A percentile compares a stretch with the other conserved stretches of the same genome.
These are phyloP conservation scores for Parascotia fuliginaria DNA, from an alignment of 2,888 invertebrate species.

Conservation along the genomic window DNA sequence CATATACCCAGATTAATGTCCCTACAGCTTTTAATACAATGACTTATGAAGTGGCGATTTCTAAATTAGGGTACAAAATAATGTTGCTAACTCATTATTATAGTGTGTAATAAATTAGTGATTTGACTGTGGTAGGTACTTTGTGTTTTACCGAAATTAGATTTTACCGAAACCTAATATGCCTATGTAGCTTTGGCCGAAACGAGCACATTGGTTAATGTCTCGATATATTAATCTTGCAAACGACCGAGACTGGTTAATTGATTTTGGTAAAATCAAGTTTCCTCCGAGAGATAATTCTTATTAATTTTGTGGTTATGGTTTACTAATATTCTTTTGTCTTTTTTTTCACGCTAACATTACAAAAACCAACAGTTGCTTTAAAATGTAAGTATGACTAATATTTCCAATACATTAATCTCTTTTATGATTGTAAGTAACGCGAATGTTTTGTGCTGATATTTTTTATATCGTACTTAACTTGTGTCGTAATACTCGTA, in stretches of 20 bases:
- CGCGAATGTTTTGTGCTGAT: too few species aligned
- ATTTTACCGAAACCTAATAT: not conserved
- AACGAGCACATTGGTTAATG: too few species aligned
- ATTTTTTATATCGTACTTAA: too few species aligned
- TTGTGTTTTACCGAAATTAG: not conserved
- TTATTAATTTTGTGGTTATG: not conserved
- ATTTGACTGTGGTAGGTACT: not conserved
- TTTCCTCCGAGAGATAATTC: not conserved
- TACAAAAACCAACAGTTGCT: conserved; percentile 75
- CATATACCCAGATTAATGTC: conserved; percentile 12
- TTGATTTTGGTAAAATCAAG: too few species aligned
- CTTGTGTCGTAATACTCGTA: too few species aligned
- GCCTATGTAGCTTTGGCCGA: not conserved
- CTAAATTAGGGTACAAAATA: not conserved
- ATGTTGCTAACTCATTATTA: not conserved
- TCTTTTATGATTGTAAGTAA: too few species aligned
- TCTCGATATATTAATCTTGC: too few species aligned
- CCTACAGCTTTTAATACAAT: conserved; percentile 1
- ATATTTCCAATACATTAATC: not conserved
- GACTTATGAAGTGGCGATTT: conserved; percentile 34
- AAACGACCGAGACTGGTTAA: too few species aligned
- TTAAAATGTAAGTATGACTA: conserved; percentile 78
- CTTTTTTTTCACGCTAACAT: conserved; percentile 71
- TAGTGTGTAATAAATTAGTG: not conserved
- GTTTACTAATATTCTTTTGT: conserved; percentile 41